phyloP scores from a whole-genome alignment of 2,113 vertebrate species.

The Channa maculata region DNA sequence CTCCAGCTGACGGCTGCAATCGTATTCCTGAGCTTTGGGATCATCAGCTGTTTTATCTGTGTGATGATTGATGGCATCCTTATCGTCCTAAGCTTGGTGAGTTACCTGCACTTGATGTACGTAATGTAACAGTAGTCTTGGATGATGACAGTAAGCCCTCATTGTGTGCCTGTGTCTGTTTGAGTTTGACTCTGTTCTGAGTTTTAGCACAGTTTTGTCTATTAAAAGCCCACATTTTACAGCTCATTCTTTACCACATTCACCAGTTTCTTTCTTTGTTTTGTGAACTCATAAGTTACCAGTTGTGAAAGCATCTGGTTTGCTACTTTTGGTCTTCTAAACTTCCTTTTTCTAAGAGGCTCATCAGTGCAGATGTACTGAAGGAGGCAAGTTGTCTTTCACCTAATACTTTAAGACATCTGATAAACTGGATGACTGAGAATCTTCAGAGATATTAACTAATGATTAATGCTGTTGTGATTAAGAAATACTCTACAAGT shows the following conservation, averaged over 20 bases:
- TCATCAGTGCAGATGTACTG: background rate
- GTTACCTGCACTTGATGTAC: constrained; percentile 16
- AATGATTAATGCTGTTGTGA: no score
- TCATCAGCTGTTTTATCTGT: constrained; percentile 77
- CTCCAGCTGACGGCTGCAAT: constrained; percentile 77
- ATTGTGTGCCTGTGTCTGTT: background rate
- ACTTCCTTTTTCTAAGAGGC: background rate
- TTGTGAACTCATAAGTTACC: background rate
- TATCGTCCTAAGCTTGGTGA: constrained; percentile 76
- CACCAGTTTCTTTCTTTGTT: background rate
- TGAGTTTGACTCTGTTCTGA: background rate
- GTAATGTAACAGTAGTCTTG: no score
- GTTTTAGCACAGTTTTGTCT: background rate
- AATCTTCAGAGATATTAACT: no score
- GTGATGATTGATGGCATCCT: constrained; percentile 76
- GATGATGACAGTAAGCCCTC: background rate
- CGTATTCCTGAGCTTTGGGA: constrained; percentile 79
- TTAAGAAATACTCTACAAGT: no score
- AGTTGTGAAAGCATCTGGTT: background rate
- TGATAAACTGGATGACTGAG: no score
- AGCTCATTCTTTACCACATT: background rate
- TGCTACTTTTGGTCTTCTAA: background rate
- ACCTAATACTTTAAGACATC: no score
- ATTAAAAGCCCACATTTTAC: background rate
- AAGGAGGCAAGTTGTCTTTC: no score